Conservation (phyloP, 2,113 vertebrate genomes). For the Rafetus swinhoei region DNA sequence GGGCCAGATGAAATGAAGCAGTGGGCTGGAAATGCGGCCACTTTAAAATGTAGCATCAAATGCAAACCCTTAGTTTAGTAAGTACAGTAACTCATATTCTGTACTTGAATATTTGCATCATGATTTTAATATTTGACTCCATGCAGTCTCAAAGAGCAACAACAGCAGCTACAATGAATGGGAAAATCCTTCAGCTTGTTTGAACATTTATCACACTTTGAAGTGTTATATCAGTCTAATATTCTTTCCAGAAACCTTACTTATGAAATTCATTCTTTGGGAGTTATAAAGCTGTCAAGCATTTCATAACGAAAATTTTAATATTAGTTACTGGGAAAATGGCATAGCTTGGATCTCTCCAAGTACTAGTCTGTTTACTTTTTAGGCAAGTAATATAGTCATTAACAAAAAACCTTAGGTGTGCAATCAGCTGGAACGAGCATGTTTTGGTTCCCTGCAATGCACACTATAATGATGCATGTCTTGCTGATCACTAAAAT, state of each 20-base stretch:
- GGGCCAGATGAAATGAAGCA: too few relatives aligned
- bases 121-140: neutral
- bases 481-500: slow-evolving; percentile 15
- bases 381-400: slow-evolving; percentile 55
- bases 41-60: neutral
- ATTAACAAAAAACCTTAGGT: slow-evolving; percentile 41
- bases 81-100: neutral
- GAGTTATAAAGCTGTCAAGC: neutral
- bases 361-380: slow-evolving; percentile 55
- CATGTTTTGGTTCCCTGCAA: slow-evolving; percentile 40
- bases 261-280: slow-evolving; percentile 29
- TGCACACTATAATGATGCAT: slow-evolving; percentile 20
- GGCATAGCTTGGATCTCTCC: slow-evolving; percentile 22
- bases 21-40: too few relatives aligned
- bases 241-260: neutral
- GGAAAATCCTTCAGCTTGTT: neutral
- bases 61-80: neutral
- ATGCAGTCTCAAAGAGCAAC: neutral
- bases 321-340: slow-evolving; percentile 48
- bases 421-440: slow-evolving; percentile 39
- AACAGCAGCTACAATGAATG: neutral
- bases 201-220: neutral
- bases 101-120: neutral
- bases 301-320: slow-evolving; percentile 45
- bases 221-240: neutral